Evolutionary conservation across 2,113 vertebrate species (phyloP), one percentile per base, ranked within the genome.

Genomic region (Accipiter virgatus): DNA sequence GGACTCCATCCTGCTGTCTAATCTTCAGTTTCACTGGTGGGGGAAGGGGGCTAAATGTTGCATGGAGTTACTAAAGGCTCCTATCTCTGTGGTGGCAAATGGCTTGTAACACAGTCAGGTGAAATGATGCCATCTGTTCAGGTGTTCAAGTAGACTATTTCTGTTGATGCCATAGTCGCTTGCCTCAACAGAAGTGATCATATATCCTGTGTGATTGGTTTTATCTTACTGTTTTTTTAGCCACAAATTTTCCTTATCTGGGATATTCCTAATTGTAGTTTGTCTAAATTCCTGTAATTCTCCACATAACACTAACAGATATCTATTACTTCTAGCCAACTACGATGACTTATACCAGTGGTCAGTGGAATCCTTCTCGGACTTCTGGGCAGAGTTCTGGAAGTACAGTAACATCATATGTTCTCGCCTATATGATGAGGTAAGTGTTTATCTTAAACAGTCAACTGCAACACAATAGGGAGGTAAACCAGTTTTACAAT

Each of bases 301-400:
- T 90, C 38, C 73, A 42, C 16, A 5, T 14, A 3, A 34, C 7
- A 4, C 65, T 97, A 52, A 94, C 17, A 11, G 13, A 1, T 22
- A 6, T 52, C 11, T 96, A 0, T 94, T 79, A 2, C 20, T 97
- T 97, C 16, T 90, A 98, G 99, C 94, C 22, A 99, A 98, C 97
- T 99, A 99, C 47, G 88, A 97, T 34, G 99, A 99, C 45, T 96
- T 99, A 8, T 99, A 99, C 96, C 99, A 99, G 88, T 99, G 99
- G 99, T 99, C 99, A 0, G 98, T 99, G 92, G 98, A 98, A 67
- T 98, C 95, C 18, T 99, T 99, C 81, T 62, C 98, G 0, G 99
- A 99, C 93, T 99, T 99, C 96, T 99, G 99, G 99, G 98, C 97
- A 0, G 98, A 99, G 27, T 99, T 99, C 95, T 99, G 99, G 99